Evolutionary conservation across 2,113 vertebrate species (phyloP).

Genomic region (Hemichromis elongatus): DNA sequence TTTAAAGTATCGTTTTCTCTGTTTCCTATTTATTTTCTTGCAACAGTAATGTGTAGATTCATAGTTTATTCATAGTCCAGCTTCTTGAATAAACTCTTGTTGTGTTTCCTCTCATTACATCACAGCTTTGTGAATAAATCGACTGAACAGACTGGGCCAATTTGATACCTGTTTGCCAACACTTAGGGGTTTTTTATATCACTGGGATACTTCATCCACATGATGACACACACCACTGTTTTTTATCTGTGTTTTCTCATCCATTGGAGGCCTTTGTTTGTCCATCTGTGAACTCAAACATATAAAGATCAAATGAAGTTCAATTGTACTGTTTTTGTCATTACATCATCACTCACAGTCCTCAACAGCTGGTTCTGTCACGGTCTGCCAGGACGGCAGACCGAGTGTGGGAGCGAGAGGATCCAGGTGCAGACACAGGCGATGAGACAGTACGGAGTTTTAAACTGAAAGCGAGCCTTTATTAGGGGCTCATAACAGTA

Average conservation of each 20-base stretch:
- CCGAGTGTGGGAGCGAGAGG: no score
- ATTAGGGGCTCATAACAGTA: no score
- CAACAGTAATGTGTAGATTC: neutral
- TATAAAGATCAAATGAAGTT: neutral
- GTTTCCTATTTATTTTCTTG: neutral
- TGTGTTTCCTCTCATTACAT: neutral
- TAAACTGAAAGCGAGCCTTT: no score
- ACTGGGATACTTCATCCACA: neutral
- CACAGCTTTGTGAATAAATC: neutral
- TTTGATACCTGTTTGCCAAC: neutral
- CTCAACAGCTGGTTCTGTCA: constrained; percentile 39
- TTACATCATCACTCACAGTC: neutral
- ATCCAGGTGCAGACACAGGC: no score
- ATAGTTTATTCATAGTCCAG: neutral
- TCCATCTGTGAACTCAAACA: neutral
- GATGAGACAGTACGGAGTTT: no score
- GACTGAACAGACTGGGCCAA: neutral
- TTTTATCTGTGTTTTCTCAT: neutral
- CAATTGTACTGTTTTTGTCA: neutral
- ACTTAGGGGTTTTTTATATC: neutral
- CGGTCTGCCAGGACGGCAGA: no score
- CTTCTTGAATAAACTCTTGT: neutral
- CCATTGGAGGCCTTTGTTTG: neutral
- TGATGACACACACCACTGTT: neutral
- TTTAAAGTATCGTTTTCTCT: neutral